Percentiles rank a stretch among this genome's conserved stretches.
phyloP scores from a whole-genome alignment of 1,140 invertebrate genomes.

The Delia radicum region DNA sequence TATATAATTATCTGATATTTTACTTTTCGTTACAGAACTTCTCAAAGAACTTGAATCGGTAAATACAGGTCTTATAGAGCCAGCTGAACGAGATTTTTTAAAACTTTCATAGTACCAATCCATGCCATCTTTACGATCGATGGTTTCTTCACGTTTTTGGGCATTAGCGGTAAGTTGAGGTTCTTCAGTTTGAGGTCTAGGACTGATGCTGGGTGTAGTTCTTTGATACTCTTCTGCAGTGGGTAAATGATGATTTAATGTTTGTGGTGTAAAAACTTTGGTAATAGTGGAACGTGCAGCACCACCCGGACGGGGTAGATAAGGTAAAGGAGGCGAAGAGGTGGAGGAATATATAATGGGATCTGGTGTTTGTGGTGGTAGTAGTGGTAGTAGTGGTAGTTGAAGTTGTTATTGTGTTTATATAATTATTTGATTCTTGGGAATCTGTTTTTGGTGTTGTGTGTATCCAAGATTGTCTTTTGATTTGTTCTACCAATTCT shows the following conservation, averaged over 20 bases:
- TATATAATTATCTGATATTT: background rate
- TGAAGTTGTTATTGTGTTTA: background rate
- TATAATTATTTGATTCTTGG: background rate
- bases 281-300: conserved; percentile 66
- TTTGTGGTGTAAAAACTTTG: conserved; percentile 62
- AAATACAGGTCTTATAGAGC: background rate
- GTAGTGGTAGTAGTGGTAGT: background rate
- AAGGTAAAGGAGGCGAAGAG: conserved; percentile 27
- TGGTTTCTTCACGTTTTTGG: conserved; percentile 34
- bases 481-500: conserved; percentile 49
- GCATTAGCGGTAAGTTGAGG: conserved; percentile 35
- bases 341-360: background rate
- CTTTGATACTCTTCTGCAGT: conserved; percentile 52
- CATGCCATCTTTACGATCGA: conserved; percentile 57
- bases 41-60: background rate
- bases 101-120: conserved; percentile 77
- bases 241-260: conserved; percentile 38
- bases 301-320: conserved; percentile 23
- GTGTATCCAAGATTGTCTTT: conserved; percentile 44
- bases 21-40: background rate
- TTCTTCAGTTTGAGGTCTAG: conserved; percentile 37
- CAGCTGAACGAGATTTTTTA: conserved; percentile 58
- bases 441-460: conserved; percentile 32
- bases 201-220: conserved; percentile 41
- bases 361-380: background rate